These are phyloP conservation scores for Porites rus DNA, from an alignment of 92 coral and sea anemone species.

Conservation along the genomic window DNA sequence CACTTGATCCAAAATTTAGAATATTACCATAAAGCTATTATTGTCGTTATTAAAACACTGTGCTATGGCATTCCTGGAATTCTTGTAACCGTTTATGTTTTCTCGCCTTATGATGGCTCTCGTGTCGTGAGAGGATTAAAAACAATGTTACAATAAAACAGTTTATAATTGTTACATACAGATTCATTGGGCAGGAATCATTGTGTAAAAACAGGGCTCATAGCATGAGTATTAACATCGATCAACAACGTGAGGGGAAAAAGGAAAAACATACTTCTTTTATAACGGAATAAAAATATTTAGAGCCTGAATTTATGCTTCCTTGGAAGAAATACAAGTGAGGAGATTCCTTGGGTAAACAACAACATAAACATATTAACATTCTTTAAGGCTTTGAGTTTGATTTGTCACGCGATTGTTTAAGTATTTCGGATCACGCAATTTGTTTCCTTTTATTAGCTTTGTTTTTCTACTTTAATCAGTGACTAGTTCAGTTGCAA, in stretches of 20 bases:
- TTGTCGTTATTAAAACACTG: background rate
- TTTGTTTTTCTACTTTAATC: background rate
- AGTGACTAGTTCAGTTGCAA: background rate
- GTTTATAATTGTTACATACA: background rate
- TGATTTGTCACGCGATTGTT: slow-evolving; percentile 31
- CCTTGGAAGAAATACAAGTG: background rate
- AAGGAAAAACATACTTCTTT: background rate
- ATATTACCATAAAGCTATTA: slow-evolving; percentile 17
- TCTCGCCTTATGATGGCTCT: background rate
- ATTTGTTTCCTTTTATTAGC: background rate
- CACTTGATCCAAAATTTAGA: background rate
- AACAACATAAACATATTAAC: background rate
- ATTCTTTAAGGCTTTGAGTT: background rate
- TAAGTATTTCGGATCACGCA: background rate
- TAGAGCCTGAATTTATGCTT: too few species aligned
- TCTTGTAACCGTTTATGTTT: background rate
- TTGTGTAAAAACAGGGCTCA: background rate
- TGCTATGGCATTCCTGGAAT: slow-evolving; percentile 16
- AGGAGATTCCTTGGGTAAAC: slow-evolving; percentile 2
- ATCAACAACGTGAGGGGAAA: background rate
- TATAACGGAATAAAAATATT: background rate
- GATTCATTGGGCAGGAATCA: background rate
- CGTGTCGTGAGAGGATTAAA: background rate
- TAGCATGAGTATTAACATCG: too few species aligned
- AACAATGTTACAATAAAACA: background rate